Percentiles rank a stretch among this genome's conserved stretches.
Evolutionary conservation across 2,888 invertebrate genomes (phyloP).

Genomic region (Allolobophora icterica): DNA sequence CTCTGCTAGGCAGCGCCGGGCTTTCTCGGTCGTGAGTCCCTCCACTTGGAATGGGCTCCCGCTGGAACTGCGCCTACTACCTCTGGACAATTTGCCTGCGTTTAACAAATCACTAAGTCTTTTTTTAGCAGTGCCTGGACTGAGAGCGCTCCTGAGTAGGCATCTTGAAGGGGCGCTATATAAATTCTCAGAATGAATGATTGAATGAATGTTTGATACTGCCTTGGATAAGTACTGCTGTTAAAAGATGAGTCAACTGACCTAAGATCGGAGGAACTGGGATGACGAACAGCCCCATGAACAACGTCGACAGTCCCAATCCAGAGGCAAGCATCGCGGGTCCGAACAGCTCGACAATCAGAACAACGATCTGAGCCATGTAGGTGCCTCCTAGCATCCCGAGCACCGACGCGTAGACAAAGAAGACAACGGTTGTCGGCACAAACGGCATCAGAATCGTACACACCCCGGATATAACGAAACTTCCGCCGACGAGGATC

Average conservation of each 20-base stretch:
- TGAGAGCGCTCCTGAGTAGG: no score
- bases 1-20: no score
- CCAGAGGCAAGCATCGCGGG: conserved; percentile 39
- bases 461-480: conserved; percentile 39
- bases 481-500: conserved; percentile 31
- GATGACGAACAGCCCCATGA: conserved; percentile 46
- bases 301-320: conserved; percentile 44
- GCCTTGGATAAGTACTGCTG: no score
- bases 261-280: conserved; percentile 42
- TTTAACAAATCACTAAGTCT: no score
- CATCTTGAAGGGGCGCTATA: no score
- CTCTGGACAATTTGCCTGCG: no score
- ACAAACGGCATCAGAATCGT: conserved; percentile 35
- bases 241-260: conserved; percentile 33
- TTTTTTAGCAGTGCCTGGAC: no score
- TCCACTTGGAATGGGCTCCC: no score
- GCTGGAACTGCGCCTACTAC: no score
- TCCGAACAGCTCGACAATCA: conserved; percentile 46
- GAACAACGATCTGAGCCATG: conserved; percentile 41
- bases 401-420: conserved; percentile 28
- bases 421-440: not conserved
- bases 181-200: no score
- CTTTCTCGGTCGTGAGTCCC: no score
- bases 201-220: no score
- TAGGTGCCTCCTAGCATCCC: conserved; percentile 44